Evolutionary conservation across 2,113 vertebrate species (phyloP).

Genomic region (Engystomops pustulosus): DNA sequence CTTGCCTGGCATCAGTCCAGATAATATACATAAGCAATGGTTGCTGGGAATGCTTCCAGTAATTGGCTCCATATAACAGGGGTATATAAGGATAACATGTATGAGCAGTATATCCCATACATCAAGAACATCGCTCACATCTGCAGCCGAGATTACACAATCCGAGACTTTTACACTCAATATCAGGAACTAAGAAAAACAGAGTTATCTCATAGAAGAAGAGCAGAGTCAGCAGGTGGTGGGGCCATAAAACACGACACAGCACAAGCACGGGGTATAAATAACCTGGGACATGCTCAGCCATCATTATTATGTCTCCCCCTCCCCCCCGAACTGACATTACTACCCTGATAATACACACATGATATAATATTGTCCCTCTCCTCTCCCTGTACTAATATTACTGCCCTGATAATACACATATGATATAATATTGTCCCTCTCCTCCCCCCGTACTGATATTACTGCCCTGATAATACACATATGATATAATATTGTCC

Average conservation of each 20-base stretch:
- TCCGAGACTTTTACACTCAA: not conserved
- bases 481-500: no score
- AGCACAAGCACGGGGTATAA: no score
- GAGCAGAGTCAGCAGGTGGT: not conserved
- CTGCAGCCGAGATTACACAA: constrained; percentile 28
- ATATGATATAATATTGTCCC: no score
- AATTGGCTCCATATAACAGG: not conserved
- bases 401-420: no score
- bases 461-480: no score
- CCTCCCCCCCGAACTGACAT: no score
- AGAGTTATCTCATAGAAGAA: not conserved
- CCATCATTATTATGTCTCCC: not conserved
- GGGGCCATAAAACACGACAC: no score
- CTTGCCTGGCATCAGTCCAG: not conserved
- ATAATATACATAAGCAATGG: not conserved
- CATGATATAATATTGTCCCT: no score
- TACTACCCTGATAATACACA: no score
- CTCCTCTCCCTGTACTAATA: no score
- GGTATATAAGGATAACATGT: not conserved
- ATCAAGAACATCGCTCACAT: not conserved
- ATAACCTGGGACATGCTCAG: not conserved
- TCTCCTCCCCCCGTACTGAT: no score
- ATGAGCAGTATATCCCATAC: not conserved
- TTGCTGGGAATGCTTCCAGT: not conserved
- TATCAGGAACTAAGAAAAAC: constrained; percentile 4